Percentiles rank a stretch among this genome's conserved stretches.
Evolutionary conservation across 2,113 vertebrate species (phyloP).

Genomic region (Apistogramma diplotaenia): DNA sequence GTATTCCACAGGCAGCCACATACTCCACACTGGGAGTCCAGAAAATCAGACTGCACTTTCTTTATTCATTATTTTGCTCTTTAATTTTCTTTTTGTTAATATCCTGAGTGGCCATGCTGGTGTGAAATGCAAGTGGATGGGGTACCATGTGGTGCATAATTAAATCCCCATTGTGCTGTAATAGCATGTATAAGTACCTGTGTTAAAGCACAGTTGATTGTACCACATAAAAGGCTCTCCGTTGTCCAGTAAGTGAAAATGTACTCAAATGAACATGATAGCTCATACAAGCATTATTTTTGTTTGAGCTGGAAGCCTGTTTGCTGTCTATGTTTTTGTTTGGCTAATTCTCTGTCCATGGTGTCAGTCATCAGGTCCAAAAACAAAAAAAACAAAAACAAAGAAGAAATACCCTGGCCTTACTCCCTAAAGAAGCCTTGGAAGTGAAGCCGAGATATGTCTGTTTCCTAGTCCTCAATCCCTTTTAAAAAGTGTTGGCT

Average conservation of each 20-base stretch:
- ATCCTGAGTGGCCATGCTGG: slow-evolving; percentile 15
- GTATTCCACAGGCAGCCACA: slow-evolving; percentile 39
- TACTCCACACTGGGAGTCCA: slow-evolving; percentile 2
- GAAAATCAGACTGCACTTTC: slow-evolving; percentile 7
- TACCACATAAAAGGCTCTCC: slow-evolving; percentile 2
- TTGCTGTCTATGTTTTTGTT: neutral
- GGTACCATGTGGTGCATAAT: slow-evolving; percentile 7
- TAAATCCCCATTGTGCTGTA: slow-evolving; percentile 14
- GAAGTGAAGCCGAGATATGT: neutral
- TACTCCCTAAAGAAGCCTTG: slow-evolving; percentile 17
- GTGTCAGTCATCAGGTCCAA: slow-evolving; percentile 29
- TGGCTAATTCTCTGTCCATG: neutral
- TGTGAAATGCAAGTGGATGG: slow-evolving; percentile 1
- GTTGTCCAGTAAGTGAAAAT: neutral
- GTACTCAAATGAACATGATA: neutral
- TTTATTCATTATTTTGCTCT: neutral
- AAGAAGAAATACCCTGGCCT: neutral
- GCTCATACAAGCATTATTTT: neutral
- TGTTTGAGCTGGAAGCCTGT: neutral
- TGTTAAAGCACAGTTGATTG: neutral
- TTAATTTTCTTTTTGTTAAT: slow-evolving; percentile 14
- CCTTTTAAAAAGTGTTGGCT: slow-evolving; percentile 41
- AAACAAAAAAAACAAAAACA: neutral
- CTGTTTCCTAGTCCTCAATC: slow-evolving; percentile 1
- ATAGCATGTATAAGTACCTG: slow-evolving; percentile 6